These are phyloP conservation scores for Callyntrura guangdongensis DNA, from an alignment of 2,888 invertebrate genomes.

Conservation along the genomic window DNA sequence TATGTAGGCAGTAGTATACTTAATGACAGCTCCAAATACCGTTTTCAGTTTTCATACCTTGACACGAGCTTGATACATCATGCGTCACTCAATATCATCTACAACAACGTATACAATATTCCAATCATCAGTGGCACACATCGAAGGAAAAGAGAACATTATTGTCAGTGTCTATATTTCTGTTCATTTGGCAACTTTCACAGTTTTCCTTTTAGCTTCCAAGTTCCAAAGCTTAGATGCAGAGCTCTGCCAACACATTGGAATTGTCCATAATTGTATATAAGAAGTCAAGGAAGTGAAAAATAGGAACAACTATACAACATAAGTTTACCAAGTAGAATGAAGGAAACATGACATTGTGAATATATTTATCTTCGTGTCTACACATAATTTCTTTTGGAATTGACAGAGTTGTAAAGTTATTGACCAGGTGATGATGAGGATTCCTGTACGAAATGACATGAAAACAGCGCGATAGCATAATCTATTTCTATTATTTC, in stretches of 20 bases:
- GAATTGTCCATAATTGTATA: constrained; percentile 22
- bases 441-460: too few species aligned
- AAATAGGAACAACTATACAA: constrained; percentile 44
- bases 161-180: constrained; percentile 17
- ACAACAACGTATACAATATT: not conserved
- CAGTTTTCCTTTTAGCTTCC: constrained; percentile 2
- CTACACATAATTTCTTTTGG: too few species aligned
- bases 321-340: too few species aligned
- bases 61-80: constrained; percentile 32
- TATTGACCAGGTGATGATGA: too few species aligned
- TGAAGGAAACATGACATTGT: too few species aligned
- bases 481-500: too few species aligned
- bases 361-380: too few species aligned
- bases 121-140: constrained; percentile 21
- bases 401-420: too few species aligned
- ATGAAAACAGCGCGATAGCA: too few species aligned
- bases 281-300: constrained; percentile 31
- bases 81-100: constrained; percentile 24
- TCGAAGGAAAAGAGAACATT: constrained; percentile 26
- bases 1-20: not conserved
- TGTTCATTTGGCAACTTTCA: constrained; percentile 18
- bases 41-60: not conserved
- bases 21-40: not conserved
- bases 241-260: not conserved
- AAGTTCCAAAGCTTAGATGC: not conserved